Conservation (phyloP, 2,888 invertebrate genomes). For the Dorcus hopei region DNA sequence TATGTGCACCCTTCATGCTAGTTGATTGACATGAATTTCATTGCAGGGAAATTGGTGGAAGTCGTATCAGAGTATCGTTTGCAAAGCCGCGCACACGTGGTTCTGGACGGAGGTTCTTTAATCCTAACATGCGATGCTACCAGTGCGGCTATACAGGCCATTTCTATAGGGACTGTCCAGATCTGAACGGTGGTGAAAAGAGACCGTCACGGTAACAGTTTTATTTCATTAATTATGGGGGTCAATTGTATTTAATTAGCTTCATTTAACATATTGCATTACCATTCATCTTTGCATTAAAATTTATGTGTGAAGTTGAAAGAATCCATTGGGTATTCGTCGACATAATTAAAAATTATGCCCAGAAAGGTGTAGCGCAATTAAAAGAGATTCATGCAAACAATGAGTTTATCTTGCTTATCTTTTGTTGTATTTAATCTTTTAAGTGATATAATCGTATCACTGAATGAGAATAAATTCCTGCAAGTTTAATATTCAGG, state of each 20-base stretch:
- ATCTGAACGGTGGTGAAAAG: constrained; percentile 44
- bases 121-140: constrained; percentile 57
- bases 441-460: too few species aligned
- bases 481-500: too few species aligned
- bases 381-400: too few species aligned
- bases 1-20: background rate
- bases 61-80: constrained; percentile 53
- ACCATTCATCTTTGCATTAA: background rate
- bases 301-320: constrained; percentile 1
- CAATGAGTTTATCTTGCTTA: too few species aligned
- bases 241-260: background rate
- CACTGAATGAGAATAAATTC: too few species aligned
- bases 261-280: background rate
- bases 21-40: background rate
- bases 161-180: constrained; percentile 57
- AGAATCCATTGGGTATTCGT: background rate
- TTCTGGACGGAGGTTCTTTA: constrained; percentile 51
- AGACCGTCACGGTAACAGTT: constrained; percentile 38
- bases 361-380: too few species aligned
- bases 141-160: constrained; percentile 58
- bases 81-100: constrained; percentile 54
- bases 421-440: too few species aligned
- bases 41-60: constrained; percentile 52
- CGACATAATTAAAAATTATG: too few species aligned
- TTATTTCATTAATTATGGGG: constrained; percentile 12